Evolutionary conservation across 2,797 vertebrate genomes (phyloP).

Genomic region (Ceryle rudis): DNA sequence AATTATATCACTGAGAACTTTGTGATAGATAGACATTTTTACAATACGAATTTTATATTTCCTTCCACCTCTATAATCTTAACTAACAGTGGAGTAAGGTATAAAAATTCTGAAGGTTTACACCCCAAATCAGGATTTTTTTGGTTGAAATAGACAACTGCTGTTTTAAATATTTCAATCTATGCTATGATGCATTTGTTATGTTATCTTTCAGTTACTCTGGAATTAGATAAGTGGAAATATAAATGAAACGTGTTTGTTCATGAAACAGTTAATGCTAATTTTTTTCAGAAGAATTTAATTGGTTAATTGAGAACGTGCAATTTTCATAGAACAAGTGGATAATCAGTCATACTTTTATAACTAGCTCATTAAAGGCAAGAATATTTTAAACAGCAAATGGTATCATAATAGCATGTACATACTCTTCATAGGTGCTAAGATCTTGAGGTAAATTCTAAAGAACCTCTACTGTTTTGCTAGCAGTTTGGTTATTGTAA

Average conservation of each 20-base stretch:
- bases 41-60: background rate
- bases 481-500: background rate
- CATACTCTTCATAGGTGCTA: background rate
- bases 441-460: background rate
- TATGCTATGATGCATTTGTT: background rate
- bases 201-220: background rate
- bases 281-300: background rate
- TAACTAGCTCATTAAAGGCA: conserved; percentile 9
- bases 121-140: background rate
- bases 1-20: background rate
- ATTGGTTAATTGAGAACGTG: conserved; percentile 7
- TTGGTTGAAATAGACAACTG: background rate
- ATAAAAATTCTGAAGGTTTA: background rate
- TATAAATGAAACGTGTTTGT: background rate
- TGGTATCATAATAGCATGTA: background rate
- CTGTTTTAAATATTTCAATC: background rate
- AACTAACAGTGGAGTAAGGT: background rate
- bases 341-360: conserved; percentile 10
- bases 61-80: background rate
- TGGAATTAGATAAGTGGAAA: background rate
- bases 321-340: conserved; percentile 11
- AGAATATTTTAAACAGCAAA: background rate
- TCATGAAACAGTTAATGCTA: background rate
- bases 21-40: background rate
- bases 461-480: background rate